Conservation (phyloP, 1,140 invertebrate genomes). For the Gyrodactylus bullatarudis region DNA sequence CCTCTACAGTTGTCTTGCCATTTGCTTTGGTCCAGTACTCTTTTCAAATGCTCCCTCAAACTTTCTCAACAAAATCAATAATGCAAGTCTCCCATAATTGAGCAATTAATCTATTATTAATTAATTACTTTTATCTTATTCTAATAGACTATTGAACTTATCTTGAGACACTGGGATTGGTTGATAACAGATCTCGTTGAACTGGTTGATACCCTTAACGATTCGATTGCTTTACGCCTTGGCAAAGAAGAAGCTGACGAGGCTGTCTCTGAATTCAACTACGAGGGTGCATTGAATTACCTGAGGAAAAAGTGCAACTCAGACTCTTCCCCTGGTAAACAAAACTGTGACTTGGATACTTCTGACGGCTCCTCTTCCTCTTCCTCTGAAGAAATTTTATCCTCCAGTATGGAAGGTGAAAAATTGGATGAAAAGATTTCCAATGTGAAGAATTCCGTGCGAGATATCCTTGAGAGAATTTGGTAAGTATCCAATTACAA, state of each 20-base stretch:
- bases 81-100: not conserved
- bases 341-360: not conserved
- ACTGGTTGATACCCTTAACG: not conserved
- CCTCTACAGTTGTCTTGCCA: not conserved
- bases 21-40: not conserved
- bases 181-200: not conserved
- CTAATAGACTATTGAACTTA: not conserved
- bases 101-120: not conserved
- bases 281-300: not conserved
- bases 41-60: not conserved
- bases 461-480: not conserved
- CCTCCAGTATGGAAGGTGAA: no score
- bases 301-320: not conserved
- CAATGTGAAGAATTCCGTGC: not conserved
- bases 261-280: not conserved
- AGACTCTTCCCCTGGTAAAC: not conserved
- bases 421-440: not conserved
- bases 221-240: not conserved
- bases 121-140: not conserved
- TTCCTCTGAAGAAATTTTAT: not conserved
- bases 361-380: no score
- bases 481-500: not conserved
- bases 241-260: not conserved
- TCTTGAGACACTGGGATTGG: not conserved
- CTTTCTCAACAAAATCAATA: not conserved